Percentiles rank a stretch among this genome's conserved stretches.
Conservation (phyloP, 2,888 invertebrate genomes). For the Ochlodes sylvanus region DNA sequence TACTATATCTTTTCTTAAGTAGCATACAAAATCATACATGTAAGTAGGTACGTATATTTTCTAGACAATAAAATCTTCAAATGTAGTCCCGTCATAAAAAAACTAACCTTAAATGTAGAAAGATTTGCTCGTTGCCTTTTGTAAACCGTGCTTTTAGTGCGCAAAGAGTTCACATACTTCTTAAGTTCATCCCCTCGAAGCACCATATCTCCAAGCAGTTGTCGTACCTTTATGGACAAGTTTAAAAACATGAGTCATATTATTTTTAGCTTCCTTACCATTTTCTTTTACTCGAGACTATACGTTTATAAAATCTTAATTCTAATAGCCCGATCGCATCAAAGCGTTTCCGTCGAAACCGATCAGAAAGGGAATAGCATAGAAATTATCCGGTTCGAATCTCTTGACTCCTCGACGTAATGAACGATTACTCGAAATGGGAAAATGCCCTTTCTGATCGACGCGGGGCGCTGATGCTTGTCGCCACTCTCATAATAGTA, state of each 20-base stretch:
- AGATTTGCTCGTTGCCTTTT: conserved; percentile 92
- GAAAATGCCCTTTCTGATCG: conserved; percentile 64
- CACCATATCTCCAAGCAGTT: conserved; percentile 87
- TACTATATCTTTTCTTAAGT: too few species aligned
- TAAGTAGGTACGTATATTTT: too few species aligned
- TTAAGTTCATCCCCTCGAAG: conserved; percentile 93
- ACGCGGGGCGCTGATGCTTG: conserved; percentile 41
- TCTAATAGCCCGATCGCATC: conserved; percentile 47
- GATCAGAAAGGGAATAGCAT: conserved; percentile 54
- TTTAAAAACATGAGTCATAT: conserved; percentile 22
- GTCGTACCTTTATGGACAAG: conserved; percentile 62
- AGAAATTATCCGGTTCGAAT: conserved; percentile 58
- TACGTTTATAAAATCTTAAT: conserved; percentile 36
- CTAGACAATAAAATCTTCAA: too few species aligned
- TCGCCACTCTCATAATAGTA: conserved; percentile 30
- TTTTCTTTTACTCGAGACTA: not conserved
- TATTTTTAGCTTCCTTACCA: conserved; percentile 4
- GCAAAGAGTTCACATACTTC: conserved; percentile 91
- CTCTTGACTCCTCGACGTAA: conserved; percentile 59
- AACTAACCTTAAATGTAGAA: conserved; percentile 86
- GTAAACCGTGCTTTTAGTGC: conserved; percentile 92
- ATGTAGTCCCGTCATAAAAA: not conserved
- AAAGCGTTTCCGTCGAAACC: conserved; percentile 53
- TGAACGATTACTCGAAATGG: conserved; percentile 69
- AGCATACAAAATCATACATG: too few species aligned